These are phyloP conservation scores for Turritopsis dohrnii DNA, from an alignment of 30 jellyfish, hydroid and myxozoan species.

Conservation along the genomic window DNA sequence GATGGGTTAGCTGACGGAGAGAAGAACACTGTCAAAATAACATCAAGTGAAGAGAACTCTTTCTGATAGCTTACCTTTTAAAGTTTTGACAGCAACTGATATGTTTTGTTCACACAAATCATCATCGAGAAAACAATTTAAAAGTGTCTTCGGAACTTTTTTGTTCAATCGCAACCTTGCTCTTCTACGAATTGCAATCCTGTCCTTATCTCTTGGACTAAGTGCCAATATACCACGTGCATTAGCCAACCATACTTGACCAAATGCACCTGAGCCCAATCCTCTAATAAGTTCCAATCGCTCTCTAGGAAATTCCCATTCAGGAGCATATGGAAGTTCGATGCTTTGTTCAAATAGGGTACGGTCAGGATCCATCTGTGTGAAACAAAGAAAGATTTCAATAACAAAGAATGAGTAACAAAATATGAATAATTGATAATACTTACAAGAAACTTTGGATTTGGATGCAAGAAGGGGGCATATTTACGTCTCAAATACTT, in stretches of 20 bases:
- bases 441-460: conserved; percentile 65
- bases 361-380: conserved; percentile 87
- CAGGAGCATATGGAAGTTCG: conserved; percentile 85
- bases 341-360: conserved; percentile 87
- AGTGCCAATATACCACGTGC: conserved; percentile 78
- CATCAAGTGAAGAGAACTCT: too few species aligned
- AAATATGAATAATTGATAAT: neutral
- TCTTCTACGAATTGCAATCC: conserved; percentile 29
- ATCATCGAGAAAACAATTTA: conserved; percentile 27
- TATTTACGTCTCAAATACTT: conserved; percentile 49
- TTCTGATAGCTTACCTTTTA: conserved; percentile 24
- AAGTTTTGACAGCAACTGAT: conserved; percentile 44
- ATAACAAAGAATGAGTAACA: too few species aligned
- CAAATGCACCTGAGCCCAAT: conserved; percentile 97
- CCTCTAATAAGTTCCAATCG: conserved; percentile 47
- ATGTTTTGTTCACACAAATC: conserved; percentile 21
- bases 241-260: conserved; percentile 90
- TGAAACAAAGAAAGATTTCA: too few species aligned
- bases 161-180: conserved; percentile 16
- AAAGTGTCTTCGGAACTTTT: conserved; percentile 18
- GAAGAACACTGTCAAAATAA: too few species aligned
- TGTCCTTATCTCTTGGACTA: conserved; percentile 36
- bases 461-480: conserved; percentile 74
- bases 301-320: conserved; percentile 98
- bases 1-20: conserved; percentile 57